Base-by-base conservation (phyloP, 2,797 vertebrate genomes). In the Gymnoscopelus microlampas region DNA sequence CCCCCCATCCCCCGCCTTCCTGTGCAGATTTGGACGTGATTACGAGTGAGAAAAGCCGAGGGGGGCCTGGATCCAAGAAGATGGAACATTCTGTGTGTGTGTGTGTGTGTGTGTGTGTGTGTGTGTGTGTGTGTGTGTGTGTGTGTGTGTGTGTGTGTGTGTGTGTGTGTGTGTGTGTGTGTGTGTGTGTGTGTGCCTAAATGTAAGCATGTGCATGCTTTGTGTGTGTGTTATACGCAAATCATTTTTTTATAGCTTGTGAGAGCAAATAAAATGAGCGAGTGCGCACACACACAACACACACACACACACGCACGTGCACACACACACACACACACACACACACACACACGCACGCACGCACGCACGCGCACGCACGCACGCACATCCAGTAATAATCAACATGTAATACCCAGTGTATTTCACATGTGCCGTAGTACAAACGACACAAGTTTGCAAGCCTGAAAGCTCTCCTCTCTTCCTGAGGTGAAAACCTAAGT, bases 21-120 rank as follows among this genome's bases (percentile, higher is more conserved):
- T 91, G 90, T 88, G 90, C 88, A 93, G 91, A 92, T 93, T 93
- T 92, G 88, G 91, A 93, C 92, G 93, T 91, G 91, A 92, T 93
- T 90, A 90, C 89, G 87, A 93, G 93, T 92, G 91, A 92, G 92
- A 86, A 90, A 91, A 91, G 87, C 92, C 84, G 74, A 90, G 92
- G 32, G 32, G 32, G 32, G 32, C 32, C 32, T 35, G 32, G 32
- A 35, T 35, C 32, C 5, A 6, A 35, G 32, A 35, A 35, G 32
- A 35, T 35, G 32, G 32, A 6, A 35, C 32, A 5, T 35, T 35
- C 32, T 9, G 35, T 47, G n/a, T 47, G 23, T 53, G 14, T 60
- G 24, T n/a, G 32, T 56, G 3, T 59, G 55, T 50, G 53, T 26
- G 44, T 48, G 19, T 2, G 19, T 35, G 44, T 58, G 58, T 5